These are phyloP conservation scores for Psilopsiagon aymara DNA, from an alignment of 2,113 vertebrate species.

Conservation along the genomic window DNA sequence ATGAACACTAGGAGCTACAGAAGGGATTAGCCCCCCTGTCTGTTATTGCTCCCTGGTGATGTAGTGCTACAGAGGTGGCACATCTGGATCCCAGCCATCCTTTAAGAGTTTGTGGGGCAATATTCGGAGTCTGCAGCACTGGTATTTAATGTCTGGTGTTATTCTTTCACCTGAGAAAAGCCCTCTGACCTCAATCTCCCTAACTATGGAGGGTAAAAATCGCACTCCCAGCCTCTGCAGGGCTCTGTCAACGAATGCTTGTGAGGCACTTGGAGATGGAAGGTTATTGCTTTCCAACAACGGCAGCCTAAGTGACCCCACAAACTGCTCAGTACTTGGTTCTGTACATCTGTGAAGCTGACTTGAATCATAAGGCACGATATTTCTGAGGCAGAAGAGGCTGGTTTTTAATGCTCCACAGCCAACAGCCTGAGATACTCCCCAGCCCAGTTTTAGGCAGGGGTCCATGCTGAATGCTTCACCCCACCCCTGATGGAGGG, in stretches of 20 bases:
- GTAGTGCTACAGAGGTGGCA: background rate
- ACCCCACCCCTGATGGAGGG: too few relatives aligned
- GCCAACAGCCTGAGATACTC: background rate
- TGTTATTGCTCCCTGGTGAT: conserved; percentile 1
- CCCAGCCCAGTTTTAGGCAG: background rate
- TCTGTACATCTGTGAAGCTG: background rate
- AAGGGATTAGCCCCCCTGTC: background rate
- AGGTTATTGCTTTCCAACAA: background rate
- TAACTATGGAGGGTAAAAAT: background rate
- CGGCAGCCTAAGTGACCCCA: background rate
- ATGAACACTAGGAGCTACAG: background rate
- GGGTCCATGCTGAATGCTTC: background rate
- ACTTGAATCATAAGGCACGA: background rate
- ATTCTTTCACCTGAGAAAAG: background rate
- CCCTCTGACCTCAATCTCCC: background rate
- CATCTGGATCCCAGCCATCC: background rate
- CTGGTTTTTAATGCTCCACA: background rate
- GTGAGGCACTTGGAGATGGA: background rate
- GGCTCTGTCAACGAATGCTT: background rate
- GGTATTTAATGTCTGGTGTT: background rate
- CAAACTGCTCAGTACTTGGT: background rate
- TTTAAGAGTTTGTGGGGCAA: background rate
- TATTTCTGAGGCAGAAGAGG: background rate
- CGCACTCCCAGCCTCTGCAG: background rate
- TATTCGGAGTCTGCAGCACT: background rate